Conservation (phyloP, 2,113 vertebrate genomes). For the Gadus macrocephalus region DNA sequence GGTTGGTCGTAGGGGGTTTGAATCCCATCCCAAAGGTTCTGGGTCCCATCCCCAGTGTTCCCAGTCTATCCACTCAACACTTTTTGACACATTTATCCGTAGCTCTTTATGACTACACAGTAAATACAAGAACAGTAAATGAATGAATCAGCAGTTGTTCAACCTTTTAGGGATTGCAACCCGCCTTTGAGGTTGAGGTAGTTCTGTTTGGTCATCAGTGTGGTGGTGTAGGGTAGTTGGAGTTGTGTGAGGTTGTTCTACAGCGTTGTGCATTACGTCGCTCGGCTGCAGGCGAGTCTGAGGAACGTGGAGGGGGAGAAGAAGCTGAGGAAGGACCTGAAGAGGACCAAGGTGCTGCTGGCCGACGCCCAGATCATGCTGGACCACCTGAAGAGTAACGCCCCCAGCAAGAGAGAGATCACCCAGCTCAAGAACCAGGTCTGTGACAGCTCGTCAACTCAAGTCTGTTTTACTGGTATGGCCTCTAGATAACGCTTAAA, state of each 20-base stretch:
- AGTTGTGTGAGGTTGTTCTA: not conserved
- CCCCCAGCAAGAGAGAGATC: constrained; percentile 95
- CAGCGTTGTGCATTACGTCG: constrained; percentile 23
- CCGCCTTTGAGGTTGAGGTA: not conserved
- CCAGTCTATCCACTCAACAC: too few species aligned
- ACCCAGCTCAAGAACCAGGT: constrained; percentile 97
- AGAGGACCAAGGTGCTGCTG: constrained; percentile 94
- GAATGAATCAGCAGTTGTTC: not conserved
- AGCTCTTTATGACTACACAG: too few species aligned
- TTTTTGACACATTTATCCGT: too few species aligned
- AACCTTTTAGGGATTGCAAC: constrained; percentile 12
- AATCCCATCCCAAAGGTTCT: too few species aligned
- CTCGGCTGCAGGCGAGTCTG: constrained; percentile 78
- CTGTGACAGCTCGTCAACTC: not conserved
- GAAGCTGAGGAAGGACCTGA: constrained; percentile 89
- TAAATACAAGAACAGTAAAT: too few species aligned
- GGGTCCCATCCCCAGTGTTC: too few species aligned
- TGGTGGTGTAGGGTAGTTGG: not conserved
- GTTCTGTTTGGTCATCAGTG: not conserved
- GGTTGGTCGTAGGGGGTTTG: constrained; percentile 10
- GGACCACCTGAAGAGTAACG: constrained; percentile 93
- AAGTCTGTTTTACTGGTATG: too few species aligned
- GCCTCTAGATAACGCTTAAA: too few species aligned
- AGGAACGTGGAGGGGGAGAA: constrained; percentile 91
- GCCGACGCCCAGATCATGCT: constrained; percentile 96